Base-by-base conservation (phyloP, 2,113 vertebrate species). In the Platanista minor region DNA sequence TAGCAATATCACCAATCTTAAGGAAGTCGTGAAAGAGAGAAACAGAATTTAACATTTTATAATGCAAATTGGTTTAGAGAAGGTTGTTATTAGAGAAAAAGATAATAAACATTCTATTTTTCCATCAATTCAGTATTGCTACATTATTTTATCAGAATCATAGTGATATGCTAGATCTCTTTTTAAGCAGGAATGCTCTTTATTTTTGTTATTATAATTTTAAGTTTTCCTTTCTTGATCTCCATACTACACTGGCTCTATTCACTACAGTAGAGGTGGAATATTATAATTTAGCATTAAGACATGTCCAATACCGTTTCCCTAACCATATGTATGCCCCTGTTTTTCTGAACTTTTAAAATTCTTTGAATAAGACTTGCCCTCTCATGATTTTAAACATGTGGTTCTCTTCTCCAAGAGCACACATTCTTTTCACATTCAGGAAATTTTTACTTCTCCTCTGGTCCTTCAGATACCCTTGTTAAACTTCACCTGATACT, bases 261-360 rank as follows among this genome's bases (percentile, higher is more conserved):
- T 41, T 43, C 59, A 82, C 6, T 54, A 5, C 5, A 5, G 27
- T 15, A 75, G 67, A 54, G 20, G 29, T 36, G 6, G 23, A 21
- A 54, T 31, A 6, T 29, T 57, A 17, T 7, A 69, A 57, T 39
- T 74, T 62, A 33, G 43, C 9, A 0, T 64, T 9, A 69, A 57
- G 9, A 23, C 13, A 23, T 59, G 54, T 49, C 7, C 9, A 41
- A 2, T 41, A 1, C 8, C 8, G 18, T 46, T 43, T 67, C n/a
- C 41, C 9, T 31, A 20, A 17, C 10, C 6, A 6, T 2, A 15
- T 2, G 7, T 49, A 18, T 4, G 33, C 3, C 27, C 8, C 49
- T 82, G 8, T 17, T 59, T 82, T 62, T 52, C 39, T 61, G 33
- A 71, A 39, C 12, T 46, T 33, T 43, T 27, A 4, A 23, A 31